Evolutionary conservation across 1,140 invertebrate genomes (phyloP).

Genomic region (Lordiphosa clarofinis): DNA sequence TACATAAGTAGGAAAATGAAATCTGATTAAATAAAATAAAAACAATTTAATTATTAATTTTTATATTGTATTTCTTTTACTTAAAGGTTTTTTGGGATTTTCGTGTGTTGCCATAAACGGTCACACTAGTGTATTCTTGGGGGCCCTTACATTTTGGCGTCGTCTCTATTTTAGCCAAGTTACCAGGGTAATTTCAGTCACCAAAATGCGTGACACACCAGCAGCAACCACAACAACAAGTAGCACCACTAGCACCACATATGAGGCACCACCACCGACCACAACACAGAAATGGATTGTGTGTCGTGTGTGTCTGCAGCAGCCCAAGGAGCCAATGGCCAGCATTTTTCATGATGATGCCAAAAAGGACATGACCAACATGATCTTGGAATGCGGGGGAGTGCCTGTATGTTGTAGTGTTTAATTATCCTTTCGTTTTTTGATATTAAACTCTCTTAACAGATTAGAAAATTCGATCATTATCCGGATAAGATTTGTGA

Average conservation of each 20-base stretch:
- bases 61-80: no score
- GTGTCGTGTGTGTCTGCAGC: slow-evolving; percentile 66
- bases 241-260: slow-evolving; percentile 1
- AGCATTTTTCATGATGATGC: slow-evolving; percentile 70
- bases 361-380: slow-evolving; percentile 72
- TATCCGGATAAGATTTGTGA: slow-evolving; percentile 75
- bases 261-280: slow-evolving; percentile 5
- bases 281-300: slow-evolving; percentile 72
- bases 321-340: slow-evolving; percentile 69
- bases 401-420: slow-evolving; percentile 58
- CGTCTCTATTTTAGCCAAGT: no score
- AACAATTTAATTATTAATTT: no score
- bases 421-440: background rate
- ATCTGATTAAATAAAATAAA: no score
- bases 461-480: slow-evolving; percentile 75
- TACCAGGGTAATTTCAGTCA: no score
- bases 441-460: background rate
- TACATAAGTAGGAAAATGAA: no score
- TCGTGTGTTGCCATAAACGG: no score
- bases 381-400: slow-evolving; percentile 73
- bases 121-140: no score
- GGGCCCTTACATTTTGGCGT: no score
- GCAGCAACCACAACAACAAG: slow-evolving; percentile 15
- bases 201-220: slow-evolving; percentile 41
- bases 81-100: no score